These are phyloP conservation scores for Rhyacichthys aspro DNA, from an alignment of 2,797 vertebrate genomes.

Conservation along the genomic window DNA sequence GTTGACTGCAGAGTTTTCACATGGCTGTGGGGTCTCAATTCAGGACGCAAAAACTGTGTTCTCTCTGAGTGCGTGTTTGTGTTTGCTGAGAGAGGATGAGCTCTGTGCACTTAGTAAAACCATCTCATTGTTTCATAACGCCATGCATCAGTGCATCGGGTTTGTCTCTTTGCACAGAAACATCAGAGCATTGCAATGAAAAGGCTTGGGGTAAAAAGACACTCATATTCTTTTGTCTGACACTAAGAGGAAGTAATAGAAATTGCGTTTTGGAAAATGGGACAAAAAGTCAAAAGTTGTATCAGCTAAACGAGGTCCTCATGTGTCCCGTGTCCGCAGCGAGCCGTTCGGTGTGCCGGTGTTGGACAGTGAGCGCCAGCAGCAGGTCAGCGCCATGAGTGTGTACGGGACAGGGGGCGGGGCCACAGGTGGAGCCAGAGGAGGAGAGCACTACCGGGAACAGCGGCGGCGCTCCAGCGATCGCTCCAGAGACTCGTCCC, in stretches of 20 bases:
- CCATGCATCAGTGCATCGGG: conserved; percentile 11
- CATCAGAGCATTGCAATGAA: background rate
- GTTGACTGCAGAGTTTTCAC: conserved; percentile 52
- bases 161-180: background rate
- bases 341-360: conserved; percentile 82
- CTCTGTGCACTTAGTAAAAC: conserved; percentile 2
- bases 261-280: too few relatives aligned
- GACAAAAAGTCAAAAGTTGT: too few relatives aligned
- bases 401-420: conserved; percentile 77
- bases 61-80: background rate
- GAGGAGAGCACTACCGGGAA: conserved; percentile 58
- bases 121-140: conserved; percentile 15
- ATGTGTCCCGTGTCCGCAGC: conserved; percentile 65
- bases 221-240: background rate
- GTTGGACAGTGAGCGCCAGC: conserved; percentile 74
- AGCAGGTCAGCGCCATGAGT: conserved; percentile 85
- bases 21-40: conserved; percentile 13
- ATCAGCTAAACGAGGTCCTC: too few relatives aligned
- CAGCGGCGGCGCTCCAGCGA: conserved; percentile 90
- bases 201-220: background rate
- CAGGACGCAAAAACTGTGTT: conserved; percentile 18
- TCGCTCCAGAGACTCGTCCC: conserved; percentile 94
- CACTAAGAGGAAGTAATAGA: too few relatives aligned
- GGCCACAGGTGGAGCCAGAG: conserved; percentile 67
- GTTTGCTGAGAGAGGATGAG: background rate